phyloP scores from a whole-genome alignment of 2,888 invertebrate genomes.

The Drosophila birchii region DNA sequence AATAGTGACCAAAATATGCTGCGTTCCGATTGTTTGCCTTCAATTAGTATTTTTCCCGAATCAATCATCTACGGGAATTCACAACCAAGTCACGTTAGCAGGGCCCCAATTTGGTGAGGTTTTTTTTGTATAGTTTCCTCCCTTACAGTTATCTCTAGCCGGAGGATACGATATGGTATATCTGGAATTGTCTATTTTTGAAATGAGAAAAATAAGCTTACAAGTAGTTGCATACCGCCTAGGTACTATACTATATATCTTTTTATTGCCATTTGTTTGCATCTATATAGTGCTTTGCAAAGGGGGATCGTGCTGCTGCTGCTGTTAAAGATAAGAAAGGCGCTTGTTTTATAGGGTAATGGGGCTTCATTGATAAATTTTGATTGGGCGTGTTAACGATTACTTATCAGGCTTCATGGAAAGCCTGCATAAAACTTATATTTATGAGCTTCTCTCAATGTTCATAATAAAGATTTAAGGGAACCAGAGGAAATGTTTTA shows the following conservation, averaged over 20 bases:
- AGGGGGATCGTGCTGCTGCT: conserved; percentile 16
- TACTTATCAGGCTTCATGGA: conserved; percentile 13
- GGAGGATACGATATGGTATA: conserved; percentile 11
- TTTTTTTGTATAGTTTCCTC: not conserved
- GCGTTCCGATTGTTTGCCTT: conserved; percentile 4
- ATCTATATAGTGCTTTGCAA: not conserved
- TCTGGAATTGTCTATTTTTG: not conserved
- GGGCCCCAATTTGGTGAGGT: not conserved
- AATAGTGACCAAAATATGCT: conserved; percentile 15
- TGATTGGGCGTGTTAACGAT: conserved; percentile 21
- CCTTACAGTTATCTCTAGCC: conserved; percentile 10
- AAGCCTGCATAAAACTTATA: not conserved
- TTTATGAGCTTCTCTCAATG: conserved; percentile 10
- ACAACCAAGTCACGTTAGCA: conserved; percentile 29
- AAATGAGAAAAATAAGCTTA: conserved; percentile 1
- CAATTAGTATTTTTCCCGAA: conserved; percentile 19
- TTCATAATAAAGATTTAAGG: conserved; percentile 15
- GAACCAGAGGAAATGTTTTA: not conserved
- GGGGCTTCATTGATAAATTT: conserved; percentile 22
- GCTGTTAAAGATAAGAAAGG: conserved; percentile 31
- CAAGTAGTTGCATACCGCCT: conserved; percentile 1
- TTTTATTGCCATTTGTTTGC: conserved; percentile 15
- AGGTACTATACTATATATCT: conserved; percentile 1
- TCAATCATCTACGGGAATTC: conserved; percentile 21
- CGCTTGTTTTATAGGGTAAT: conserved; percentile 12